phyloP scores from a whole-genome alignment of 2,888 invertebrate genomes.

The Cryptus viduatorius region DNA sequence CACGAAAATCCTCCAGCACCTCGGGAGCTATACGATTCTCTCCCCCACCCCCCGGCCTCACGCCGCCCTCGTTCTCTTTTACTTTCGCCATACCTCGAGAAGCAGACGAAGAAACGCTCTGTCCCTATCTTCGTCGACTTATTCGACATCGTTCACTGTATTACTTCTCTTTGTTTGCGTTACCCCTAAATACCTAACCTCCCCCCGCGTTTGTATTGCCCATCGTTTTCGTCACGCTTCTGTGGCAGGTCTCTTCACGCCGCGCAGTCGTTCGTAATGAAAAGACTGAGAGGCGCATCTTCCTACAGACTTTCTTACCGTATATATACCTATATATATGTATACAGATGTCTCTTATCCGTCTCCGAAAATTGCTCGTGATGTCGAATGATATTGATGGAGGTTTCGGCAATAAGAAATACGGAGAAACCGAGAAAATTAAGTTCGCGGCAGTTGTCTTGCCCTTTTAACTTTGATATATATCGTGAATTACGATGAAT shows the following conservation, averaged over 20 bases:
- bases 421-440: not conserved
- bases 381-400: constrained; percentile 57
- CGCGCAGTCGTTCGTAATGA: not conserved
- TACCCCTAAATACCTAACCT: not conserved
- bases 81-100: constrained; percentile 3
- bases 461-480: not conserved
- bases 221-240: not conserved
- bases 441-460: not conserved
- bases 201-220: not conserved
- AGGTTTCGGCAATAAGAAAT: constrained; percentile 32
- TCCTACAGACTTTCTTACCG: not conserved
- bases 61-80: constrained; percentile 3
- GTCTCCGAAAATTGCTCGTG: constrained; percentile 36
- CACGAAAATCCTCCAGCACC: constrained; percentile 13
- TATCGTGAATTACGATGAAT: not conserved
- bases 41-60: not conserved
- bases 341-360: constrained; percentile 21
- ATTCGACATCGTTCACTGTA: not conserved
- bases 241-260: not conserved
- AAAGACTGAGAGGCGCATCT: not conserved
- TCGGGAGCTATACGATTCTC: not conserved
- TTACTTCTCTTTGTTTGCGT: constrained; percentile 7
- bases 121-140: not conserved
- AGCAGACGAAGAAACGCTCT: not conserved
- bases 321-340: not conserved